Conservation (phyloP, 2,888 invertebrate genomes). For the Neoascia interrupta region DNA sequence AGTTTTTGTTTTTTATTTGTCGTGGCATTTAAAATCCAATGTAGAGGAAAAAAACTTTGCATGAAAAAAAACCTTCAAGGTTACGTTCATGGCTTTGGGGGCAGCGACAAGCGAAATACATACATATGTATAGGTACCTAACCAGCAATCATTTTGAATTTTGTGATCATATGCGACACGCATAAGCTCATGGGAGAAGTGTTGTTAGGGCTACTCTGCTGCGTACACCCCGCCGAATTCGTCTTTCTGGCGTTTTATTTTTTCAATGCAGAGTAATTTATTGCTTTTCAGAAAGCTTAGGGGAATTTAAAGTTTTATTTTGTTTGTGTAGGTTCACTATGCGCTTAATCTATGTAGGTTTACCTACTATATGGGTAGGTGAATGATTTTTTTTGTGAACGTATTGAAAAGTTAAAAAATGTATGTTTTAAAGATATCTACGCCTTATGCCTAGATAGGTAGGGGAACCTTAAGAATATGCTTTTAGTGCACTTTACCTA, state of each 20-base stretch:
- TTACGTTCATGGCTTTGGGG: slow-evolving; percentile 63
- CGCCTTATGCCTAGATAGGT: no score
- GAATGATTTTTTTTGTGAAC: no score
- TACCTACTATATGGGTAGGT: no score
- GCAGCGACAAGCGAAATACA: slow-evolving; percentile 45
- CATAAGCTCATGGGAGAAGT: slow-evolving; percentile 29
- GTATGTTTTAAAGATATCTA: no score
- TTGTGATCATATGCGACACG: slow-evolving; percentile 52
- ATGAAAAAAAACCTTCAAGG: slow-evolving; percentile 66
- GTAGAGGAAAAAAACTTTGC: background rate
- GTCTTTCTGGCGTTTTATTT: slow-evolving; percentile 10
- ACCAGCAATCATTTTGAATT: slow-evolving; percentile 49
- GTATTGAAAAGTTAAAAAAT: no score
- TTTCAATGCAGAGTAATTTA: slow-evolving; percentile 50
- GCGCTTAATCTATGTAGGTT: no score
- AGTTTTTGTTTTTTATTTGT: slow-evolving; percentile 27
- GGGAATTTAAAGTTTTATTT: slow-evolving; percentile 35
- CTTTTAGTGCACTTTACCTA: no score
- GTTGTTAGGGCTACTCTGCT: slow-evolving; percentile 15
- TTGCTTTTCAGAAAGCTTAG: slow-evolving; percentile 37
- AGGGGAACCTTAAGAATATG: no score
- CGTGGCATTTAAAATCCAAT: slow-evolving; percentile 18
- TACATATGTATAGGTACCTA: no score
- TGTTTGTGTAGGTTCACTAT: no score
- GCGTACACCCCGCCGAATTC: background rate